These are phyloP conservation scores for Zaprionus lachaisei DNA, from an alignment of 1,140 invertebrate species.

Conservation along the genomic window DNA sequence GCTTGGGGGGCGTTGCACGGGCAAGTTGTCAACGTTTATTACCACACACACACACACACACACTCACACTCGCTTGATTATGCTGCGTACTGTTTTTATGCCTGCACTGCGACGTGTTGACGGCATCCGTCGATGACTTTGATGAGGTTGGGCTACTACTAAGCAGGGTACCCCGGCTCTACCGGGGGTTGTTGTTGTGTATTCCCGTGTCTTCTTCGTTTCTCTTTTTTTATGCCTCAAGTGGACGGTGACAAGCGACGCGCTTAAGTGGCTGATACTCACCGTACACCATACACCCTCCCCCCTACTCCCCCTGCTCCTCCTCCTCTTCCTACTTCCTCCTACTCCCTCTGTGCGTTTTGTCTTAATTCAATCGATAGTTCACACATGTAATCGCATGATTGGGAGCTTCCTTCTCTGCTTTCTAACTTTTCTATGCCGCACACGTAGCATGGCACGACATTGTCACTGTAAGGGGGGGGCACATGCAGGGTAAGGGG, in stretches of 20 bases:
- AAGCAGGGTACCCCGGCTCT: neutral
- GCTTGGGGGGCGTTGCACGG: constrained; percentile 23
- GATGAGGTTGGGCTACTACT: constrained; percentile 52
- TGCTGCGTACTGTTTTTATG: constrained; percentile 81
- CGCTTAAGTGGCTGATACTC: constrained; percentile 74
- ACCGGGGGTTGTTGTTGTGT: constrained; percentile 30
- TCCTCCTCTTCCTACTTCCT: neutral
- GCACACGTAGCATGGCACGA: constrained; percentile 63
- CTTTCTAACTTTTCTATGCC: constrained; percentile 63
- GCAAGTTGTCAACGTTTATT: constrained; percentile 75
- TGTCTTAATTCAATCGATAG: constrained; percentile 82
- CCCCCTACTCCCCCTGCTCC: constrained; percentile 23
- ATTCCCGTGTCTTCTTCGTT: constrained; percentile 18
- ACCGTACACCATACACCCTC: constrained; percentile 19
- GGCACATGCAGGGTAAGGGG: neutral
- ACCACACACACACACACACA: constrained; percentile 26
- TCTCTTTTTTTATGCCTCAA: constrained; percentile 68
- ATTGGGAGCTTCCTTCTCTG: constrained; percentile 70
- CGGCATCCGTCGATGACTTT: constrained; percentile 54
- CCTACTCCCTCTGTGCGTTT: constrained; percentile 30
- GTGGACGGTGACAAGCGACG: constrained; percentile 62
- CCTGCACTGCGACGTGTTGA: constrained; percentile 79
- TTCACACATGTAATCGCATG: constrained; percentile 81
- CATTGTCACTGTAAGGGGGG: constrained; percentile 44
- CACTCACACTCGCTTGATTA: constrained; percentile 54